Evolutionary conservation across 2,797 vertebrate species (phyloP).

Genomic region (Enoplosus armatus): DNA sequence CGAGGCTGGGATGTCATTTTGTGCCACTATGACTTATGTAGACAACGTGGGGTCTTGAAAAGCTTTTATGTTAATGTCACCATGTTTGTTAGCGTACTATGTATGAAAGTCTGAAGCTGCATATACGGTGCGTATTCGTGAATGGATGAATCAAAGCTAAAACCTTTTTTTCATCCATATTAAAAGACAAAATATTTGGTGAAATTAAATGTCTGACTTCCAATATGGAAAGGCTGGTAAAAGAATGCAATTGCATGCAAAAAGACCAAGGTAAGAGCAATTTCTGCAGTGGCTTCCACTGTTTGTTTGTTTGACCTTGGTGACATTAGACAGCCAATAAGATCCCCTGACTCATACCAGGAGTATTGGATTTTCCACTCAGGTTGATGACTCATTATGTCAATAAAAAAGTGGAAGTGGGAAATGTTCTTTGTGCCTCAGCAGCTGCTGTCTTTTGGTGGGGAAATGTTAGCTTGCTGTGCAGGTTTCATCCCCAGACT

Average conservation of each 20-base stretch:
- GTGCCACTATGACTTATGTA: neutral
- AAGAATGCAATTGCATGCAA: neutral
- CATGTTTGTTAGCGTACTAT: neutral
- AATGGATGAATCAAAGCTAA: neutral
- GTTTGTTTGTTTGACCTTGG: slow-evolving; percentile 45
- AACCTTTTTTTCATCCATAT: no score
- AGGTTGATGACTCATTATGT: slow-evolving; percentile 53
- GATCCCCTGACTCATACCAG: slow-evolving; percentile 6
- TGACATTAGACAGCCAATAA: slow-evolving; percentile 38
- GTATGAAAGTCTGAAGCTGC: neutral
- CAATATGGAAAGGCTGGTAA: neutral
- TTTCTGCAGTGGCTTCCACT: neutral
- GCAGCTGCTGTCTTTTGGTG: slow-evolving; percentile 30
- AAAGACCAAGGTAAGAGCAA: neutral
- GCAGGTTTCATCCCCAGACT: slow-evolving; percentile 25
- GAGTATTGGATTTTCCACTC: slow-evolving; percentile 53
- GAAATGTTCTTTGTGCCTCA: slow-evolving; percentile 39
- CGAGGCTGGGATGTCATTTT: neutral
- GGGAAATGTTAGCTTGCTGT: slow-evolving; percentile 16
- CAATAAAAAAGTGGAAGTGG: slow-evolving; percentile 53
- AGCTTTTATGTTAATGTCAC: neutral
- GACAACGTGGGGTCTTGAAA: neutral
- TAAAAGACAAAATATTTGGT: neutral
- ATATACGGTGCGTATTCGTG: neutral
- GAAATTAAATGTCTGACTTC: neutral